phyloP scores from a whole-genome alignment of 1,140 invertebrate genomes.

The Daktulosphaira vitifoliae region DNA sequence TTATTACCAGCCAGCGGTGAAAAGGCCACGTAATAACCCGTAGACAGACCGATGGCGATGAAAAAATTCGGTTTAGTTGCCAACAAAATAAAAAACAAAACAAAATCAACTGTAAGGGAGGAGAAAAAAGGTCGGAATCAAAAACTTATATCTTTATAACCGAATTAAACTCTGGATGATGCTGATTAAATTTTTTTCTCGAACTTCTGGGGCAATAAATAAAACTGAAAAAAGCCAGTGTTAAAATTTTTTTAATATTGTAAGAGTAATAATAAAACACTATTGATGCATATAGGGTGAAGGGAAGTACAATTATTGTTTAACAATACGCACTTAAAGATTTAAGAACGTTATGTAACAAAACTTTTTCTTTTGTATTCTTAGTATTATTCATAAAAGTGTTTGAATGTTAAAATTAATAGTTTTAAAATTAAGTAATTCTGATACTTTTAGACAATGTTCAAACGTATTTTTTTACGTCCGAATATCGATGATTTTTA shows the following conservation, averaged over 20 bases:
- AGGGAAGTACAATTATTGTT: neutral
- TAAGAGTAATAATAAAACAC: slow-evolving; percentile 31
- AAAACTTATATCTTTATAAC: slow-evolving; percentile 32
- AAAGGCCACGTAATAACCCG: slow-evolving; percentile 18
- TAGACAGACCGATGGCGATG: neutral
- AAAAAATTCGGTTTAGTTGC: slow-evolving; percentile 20
- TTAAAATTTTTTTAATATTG: too few species aligned
- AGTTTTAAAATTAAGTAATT: too few species aligned
- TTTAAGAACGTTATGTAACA: neutral
- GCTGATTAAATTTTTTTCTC: slow-evolving; percentile 29
- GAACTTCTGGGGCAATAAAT: neutral
- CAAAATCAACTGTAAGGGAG: neutral
- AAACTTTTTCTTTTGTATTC: too few species aligned
- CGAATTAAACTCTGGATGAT: slow-evolving; percentile 22
- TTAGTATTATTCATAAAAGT: neutral
- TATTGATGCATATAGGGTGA: neutral
- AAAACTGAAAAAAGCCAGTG: neutral
- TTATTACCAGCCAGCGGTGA: slow-evolving; percentile 4
- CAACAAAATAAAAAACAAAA: slow-evolving; percentile 27
- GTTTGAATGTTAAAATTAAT: too few species aligned
- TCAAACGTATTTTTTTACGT: too few species aligned
- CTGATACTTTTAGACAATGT: too few species aligned
- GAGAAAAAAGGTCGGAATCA: slow-evolving; percentile 25
- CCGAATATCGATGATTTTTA: too few species aligned
- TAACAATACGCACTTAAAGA: neutral